Conservation (phyloP, 1,140 invertebrate species). For the Dendroctonus valens region DNA sequence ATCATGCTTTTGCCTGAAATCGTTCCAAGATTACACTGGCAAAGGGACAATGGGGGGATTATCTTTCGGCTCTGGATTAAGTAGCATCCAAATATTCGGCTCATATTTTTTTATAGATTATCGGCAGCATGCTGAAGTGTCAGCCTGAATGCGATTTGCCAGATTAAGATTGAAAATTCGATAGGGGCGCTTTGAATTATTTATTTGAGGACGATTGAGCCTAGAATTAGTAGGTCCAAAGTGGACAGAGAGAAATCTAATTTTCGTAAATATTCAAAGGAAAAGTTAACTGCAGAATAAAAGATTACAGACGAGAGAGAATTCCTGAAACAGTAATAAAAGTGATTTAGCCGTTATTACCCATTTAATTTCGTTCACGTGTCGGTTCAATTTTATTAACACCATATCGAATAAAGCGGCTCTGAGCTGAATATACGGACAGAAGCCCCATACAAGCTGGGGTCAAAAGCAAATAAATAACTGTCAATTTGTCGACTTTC, state of each 20-base stretch:
- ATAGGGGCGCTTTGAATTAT: not conserved
- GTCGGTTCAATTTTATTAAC: too few species aligned
- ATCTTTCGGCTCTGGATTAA: conserved; percentile 5
- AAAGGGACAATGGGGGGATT: conserved; percentile 9
- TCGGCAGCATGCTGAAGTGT: conserved; percentile 1
- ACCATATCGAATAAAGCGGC: too few species aligned
- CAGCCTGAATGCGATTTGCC: not conserved
- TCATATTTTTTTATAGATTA: conserved; percentile 11
- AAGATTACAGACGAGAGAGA: too few species aligned
- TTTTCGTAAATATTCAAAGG: too few species aligned
- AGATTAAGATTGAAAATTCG: conserved; percentile 1
- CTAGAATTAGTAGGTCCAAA: not conserved
- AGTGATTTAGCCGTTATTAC: too few species aligned
- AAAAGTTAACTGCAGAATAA: too few species aligned
- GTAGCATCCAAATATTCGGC: conserved; percentile 6
- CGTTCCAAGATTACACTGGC: conserved; percentile 8
- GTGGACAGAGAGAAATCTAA: too few species aligned
- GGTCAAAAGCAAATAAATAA: conserved; percentile 22
- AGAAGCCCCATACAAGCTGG: too few species aligned
- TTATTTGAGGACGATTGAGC: not conserved
- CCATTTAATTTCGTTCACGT: too few species aligned
- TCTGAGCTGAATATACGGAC: too few species aligned
- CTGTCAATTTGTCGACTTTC: conserved; percentile 31
- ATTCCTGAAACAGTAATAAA: not conserved
- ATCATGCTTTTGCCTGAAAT: conserved; percentile 10